Conservation (phyloP, 2,888 invertebrate genomes). For the Liopterus haemorrhoidalis region DNA sequence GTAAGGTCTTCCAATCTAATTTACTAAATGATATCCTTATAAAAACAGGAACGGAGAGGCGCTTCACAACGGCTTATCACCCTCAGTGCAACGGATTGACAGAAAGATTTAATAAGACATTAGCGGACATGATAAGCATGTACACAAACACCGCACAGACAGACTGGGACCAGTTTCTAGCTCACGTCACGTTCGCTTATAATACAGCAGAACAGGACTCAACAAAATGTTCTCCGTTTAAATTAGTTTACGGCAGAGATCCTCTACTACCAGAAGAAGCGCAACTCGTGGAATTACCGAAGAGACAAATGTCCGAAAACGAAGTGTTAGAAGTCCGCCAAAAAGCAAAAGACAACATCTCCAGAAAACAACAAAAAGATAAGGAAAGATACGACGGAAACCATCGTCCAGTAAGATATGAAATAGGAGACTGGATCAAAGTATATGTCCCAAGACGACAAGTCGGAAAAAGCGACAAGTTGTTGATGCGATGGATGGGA, state of each 20-base stretch:
- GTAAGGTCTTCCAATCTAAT: slow-evolving; percentile 26
- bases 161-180: slow-evolving; percentile 21
- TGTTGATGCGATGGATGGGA: slow-evolving; percentile 29
- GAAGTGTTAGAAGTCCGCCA: slow-evolving; percentile 12
- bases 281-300: background rate
- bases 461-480: slow-evolving; percentile 30
- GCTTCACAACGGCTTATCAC: background rate
- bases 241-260: slow-evolving; percentile 29
- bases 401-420: slow-evolving; percentile 27
- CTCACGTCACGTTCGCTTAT: slow-evolving; percentile 31
- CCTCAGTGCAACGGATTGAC: slow-evolving; percentile 24
- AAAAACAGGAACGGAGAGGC: slow-evolving; percentile 26
- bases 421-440: slow-evolving; percentile 28
- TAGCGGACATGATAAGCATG: background rate
- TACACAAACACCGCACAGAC: slow-evolving; percentile 3
- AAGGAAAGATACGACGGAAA: slow-evolving; percentile 30
- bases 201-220: slow-evolving; percentile 30
- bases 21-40: slow-evolving; percentile 27
- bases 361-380: slow-evolving; percentile 23
- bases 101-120: slow-evolving; percentile 27
- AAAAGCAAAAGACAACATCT: slow-evolving; percentile 25
- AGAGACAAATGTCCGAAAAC: background rate
- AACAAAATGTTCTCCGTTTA: slow-evolving; percentile 24
- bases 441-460: slow-evolving; percentile 31
- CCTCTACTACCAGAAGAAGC: slow-evolving; percentile 29